A percentile compares a stretch with the other conserved stretches of the same genome.
phyloP scores from a whole-genome alignment of 1,140 invertebrate species.

The Sitophilus oryzae region DNA sequence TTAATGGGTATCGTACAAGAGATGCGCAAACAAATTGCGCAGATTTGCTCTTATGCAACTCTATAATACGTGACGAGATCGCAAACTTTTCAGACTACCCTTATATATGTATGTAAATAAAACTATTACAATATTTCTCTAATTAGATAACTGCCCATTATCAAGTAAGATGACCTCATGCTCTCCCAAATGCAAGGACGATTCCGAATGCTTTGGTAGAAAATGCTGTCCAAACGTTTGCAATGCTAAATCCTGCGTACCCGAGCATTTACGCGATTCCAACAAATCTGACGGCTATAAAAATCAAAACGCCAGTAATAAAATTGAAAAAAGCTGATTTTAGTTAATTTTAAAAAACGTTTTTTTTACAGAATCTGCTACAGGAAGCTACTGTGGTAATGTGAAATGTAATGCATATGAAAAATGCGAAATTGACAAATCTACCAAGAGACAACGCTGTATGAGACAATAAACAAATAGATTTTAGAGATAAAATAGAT shows the following conservation, averaged over 20 bases:
- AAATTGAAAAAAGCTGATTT: background rate
- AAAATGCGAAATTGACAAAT: conserved; percentile 59
- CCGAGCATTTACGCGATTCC: conserved; percentile 17
- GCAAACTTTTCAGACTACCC: too few relatives aligned
- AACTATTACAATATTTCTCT: too few relatives aligned
- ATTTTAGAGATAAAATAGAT: too few relatives aligned
- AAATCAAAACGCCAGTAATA: conserved; percentile 27
- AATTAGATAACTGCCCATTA: conserved; percentile 51
- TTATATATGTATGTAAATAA: too few relatives aligned
- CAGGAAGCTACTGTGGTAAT: conserved; percentile 59
- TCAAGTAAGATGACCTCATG: conserved; percentile 57
- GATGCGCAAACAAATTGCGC: too few relatives aligned
- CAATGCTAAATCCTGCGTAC: conserved; percentile 57
- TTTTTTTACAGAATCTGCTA: conserved; percentile 45
- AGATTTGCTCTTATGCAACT: too few relatives aligned
- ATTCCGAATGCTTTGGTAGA: conserved; percentile 57
- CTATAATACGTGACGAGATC: too few relatives aligned
- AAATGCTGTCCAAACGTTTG: conserved; percentile 66
- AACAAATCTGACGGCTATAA: conserved; percentile 26
- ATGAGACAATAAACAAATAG: conserved; percentile 51
- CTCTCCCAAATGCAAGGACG: conserved; percentile 58
- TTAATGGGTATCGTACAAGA: too few relatives aligned
- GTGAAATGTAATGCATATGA: conserved; percentile 59
- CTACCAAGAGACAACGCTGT: conserved; percentile 61
- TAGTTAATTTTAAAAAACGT: background rate